phyloP scores from a whole-genome alignment of 2,888 invertebrate genomes.

The Erebia epiphron region DNA sequence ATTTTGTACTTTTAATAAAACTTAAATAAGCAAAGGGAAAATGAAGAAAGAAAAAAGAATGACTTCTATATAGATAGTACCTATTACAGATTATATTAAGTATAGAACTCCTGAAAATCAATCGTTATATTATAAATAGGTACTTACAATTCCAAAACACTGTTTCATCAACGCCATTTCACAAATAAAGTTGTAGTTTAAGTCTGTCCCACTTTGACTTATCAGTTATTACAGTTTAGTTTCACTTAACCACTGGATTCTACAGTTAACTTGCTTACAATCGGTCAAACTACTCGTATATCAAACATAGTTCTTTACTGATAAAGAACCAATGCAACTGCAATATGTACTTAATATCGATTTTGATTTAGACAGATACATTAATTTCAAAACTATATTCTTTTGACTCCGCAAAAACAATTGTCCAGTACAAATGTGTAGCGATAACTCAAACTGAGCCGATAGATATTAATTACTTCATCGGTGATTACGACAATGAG shows the following conservation, averaged over 20 bases:
- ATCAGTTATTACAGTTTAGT: not conserved
- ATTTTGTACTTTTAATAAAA: no score
- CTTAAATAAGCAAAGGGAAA: no score
- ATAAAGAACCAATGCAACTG: not conserved
- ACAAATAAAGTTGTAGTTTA: not conserved
- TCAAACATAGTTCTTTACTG: not conserved
- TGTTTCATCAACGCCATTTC: slow-evolving; percentile 4
- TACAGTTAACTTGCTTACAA: not conserved
- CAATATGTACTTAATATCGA: no score
- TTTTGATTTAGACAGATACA: not conserved
- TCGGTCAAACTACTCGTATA: not conserved
- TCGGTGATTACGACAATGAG: slow-evolving; percentile 30
- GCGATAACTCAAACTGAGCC: slow-evolving; percentile 4
- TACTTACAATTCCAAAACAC: slow-evolving; percentile 21
- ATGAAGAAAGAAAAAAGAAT: no score
- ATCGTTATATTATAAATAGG: not conserved
- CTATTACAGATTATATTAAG: no score
- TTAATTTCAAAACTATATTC: not conserved
- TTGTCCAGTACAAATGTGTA: slow-evolving; percentile 6
- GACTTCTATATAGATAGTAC: no score
- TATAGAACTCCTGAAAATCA: no score
- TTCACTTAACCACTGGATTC: not conserved
- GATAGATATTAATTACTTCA: slow-evolving; percentile 29
- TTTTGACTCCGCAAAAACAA: not conserved
- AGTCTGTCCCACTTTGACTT: not conserved